phyloP scores from a whole-genome alignment of 2,888 invertebrate genomes.

The Tryphoninae sp. region DNA sequence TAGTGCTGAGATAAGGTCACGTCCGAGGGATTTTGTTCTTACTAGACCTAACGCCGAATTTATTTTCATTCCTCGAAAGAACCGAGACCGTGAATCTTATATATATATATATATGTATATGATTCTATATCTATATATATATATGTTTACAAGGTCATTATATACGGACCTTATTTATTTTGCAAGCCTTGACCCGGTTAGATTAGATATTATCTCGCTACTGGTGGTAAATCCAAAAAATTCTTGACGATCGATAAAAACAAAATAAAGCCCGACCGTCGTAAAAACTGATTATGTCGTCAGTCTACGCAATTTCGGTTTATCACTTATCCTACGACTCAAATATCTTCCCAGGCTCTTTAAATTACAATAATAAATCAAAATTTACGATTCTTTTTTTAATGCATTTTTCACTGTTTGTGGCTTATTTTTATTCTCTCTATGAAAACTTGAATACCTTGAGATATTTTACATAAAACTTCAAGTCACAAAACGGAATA shows the following conservation, averaged over 20 bases:
- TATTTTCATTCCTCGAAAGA: constrained; percentile 20
- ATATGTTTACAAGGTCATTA: not conserved
- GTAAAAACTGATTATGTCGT: not conserved
- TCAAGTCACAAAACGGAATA: too few species aligned
- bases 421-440: too few species aligned
- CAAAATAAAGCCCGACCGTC: not conserved
- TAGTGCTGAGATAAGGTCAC: not conserved
- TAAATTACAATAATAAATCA: too few species aligned
- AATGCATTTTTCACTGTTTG: too few species aligned
- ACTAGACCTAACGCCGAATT: constrained; percentile 1
- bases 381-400: too few species aligned
- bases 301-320: not conserved
- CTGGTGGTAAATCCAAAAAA: not conserved
- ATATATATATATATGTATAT: too few species aligned
- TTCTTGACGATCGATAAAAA: constrained; percentile 4
- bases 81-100: not conserved
- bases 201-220: constrained; percentile 11
- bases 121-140: too few species aligned
- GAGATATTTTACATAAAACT: too few species aligned
- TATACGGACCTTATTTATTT: not conserved
- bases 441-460: too few species aligned
- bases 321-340: too few species aligned
- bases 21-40: not conserved
- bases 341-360: too few species aligned
- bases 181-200: constrained; percentile 27